Evolutionary conservation across 2,113 vertebrate species (phyloP).

Genomic region (Cochlearius cochlearius): DNA sequence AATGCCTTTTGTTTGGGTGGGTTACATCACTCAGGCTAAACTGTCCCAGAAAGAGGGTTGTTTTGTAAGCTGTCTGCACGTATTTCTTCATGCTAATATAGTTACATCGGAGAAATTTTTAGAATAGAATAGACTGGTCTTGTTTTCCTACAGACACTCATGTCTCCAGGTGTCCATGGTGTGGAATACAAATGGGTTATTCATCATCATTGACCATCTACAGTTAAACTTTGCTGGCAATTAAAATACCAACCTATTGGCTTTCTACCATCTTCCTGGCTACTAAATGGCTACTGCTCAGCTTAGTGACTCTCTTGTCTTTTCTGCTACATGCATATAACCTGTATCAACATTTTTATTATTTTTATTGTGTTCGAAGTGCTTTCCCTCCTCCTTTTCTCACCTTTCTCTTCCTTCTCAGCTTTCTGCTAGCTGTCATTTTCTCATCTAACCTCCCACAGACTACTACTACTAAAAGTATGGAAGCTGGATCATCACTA

Average conservation of each 20-base stretch:
- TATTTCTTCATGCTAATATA: background rate
- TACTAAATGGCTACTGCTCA: background rate
- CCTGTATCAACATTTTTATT: background rate
- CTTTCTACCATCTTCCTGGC: background rate
- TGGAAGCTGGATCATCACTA: background rate
- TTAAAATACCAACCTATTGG: background rate
- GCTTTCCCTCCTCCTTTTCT: background rate
- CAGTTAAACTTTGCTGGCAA: background rate
- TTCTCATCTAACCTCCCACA: background rate
- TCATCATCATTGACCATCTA: background rate
- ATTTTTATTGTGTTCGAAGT: background rate
- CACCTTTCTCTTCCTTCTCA: background rate
- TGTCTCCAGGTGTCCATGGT: background rate
- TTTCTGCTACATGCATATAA: background rate
- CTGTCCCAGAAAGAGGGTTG: background rate
- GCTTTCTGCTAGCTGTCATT: background rate
- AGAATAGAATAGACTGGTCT: background rate
- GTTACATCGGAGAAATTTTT: background rate
- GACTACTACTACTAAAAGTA: background rate
- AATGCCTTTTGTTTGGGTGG: background rate
- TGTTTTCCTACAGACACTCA: background rate
- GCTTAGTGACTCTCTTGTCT: background rate
- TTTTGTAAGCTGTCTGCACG: background rate
- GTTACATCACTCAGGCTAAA: background rate
- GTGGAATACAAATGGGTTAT: background rate